Percentiles rank a stretch among this genome's conserved stretches.
Evolutionary conservation across 2,888 invertebrate genomes (phyloP).

Genomic region (Rhogogaster chlorosoma): DNA sequence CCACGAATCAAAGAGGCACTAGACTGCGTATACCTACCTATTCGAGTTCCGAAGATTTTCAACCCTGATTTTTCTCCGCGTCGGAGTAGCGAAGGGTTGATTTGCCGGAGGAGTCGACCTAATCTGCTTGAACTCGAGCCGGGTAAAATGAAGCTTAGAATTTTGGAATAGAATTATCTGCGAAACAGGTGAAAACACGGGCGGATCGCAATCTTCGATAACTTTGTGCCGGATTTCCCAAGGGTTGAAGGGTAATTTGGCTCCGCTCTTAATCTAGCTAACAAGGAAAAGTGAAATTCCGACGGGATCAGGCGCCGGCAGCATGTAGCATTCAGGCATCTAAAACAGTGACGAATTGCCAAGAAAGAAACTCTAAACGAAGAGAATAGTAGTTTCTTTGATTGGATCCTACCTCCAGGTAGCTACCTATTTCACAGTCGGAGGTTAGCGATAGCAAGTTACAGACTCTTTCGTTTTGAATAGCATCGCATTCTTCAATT

Average conservation of each 20-base stretch:
- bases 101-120: constrained; percentile 5
- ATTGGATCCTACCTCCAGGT: neutral
- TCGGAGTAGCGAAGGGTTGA: neutral
- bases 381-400: neutral
- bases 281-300: constrained; percentile 47
- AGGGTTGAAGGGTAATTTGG: constrained; percentile 35
- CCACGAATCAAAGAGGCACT: neutral
- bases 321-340: neutral
- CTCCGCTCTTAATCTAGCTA: constrained; percentile 40
- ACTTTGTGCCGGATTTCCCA: constrained; percentile 45
- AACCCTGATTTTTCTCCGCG: neutral
- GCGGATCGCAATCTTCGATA: constrained; percentile 47
- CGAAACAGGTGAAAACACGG: constrained; percentile 41
- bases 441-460: constrained; percentile 16
- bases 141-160: neutral
- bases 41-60: neutral
- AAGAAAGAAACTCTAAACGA: neutral
- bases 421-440: constrained; percentile 1
- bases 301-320: neutral
- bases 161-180: constrained; percentile 42
- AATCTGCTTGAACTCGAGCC: neutral
- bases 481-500: neutral
- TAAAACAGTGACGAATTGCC: constrained; percentile 43
- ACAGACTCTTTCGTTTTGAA: constrained; percentile 16
- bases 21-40: neutral